Evolutionary conservation across 2,888 invertebrate species (phyloP).

Genomic region (Erebia aethiops): DNA sequence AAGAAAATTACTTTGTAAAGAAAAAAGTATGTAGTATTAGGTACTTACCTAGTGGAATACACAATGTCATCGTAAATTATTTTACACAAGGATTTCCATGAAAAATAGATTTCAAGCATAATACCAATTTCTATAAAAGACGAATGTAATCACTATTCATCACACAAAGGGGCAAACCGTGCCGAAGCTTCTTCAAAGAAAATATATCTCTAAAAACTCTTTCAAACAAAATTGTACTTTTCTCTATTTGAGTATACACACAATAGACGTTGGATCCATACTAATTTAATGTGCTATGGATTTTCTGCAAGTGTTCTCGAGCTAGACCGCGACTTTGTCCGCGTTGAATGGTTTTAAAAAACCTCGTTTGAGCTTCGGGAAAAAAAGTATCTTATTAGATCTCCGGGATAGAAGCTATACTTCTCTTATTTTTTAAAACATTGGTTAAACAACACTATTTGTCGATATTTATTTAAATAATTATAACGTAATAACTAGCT

Average conservation of each 20-base stretch:
- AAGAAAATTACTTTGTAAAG: too few relatives aligned
- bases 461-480: too few relatives aligned
- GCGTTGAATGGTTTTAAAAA: too few relatives aligned
- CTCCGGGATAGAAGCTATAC: too few relatives aligned
- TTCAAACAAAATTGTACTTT: conserved; percentile 13
- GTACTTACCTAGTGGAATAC: neutral
- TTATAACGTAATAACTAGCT: too few relatives aligned
- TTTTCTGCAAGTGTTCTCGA: conserved; percentile 1
- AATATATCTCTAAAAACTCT: conserved; percentile 18
- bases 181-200: conserved; percentile 8
- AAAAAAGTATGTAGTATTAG: too few relatives aligned
- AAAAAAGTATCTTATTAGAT: too few relatives aligned
- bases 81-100: neutral
- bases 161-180: conserved; percentile 13
- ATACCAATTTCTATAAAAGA: conserved; percentile 14
- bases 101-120: conserved; percentile 6
- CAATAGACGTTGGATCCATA: conserved; percentile 8
- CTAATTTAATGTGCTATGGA: conserved; percentile 4
- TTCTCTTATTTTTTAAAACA: too few relatives aligned
- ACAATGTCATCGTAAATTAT: neutral
- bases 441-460: too few relatives aligned
- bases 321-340: neutral
- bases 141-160: conserved; percentile 19
- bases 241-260: conserved; percentile 7
- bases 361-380: too few relatives aligned